A percentile compares a stretch with the other conserved stretches of the same genome.
phyloP scores from a whole-genome alignment of 2,888 invertebrate species.

The Microctonus brassicae region DNA sequence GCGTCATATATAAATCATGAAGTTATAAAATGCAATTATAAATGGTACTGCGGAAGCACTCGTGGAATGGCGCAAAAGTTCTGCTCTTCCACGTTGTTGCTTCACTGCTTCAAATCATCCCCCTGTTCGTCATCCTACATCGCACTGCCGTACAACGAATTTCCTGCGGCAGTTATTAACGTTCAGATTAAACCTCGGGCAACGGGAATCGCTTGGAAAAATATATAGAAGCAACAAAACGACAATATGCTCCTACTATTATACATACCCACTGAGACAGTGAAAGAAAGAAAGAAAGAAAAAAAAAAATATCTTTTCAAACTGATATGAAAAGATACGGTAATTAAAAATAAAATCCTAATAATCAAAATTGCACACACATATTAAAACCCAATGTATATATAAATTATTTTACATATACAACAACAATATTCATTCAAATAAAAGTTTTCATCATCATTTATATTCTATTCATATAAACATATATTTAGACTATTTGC shows the following conservation, averaged over 20 bases:
- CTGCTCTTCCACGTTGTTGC: background rate
- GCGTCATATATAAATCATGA: constrained; percentile 20
- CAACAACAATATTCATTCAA: too few relatives aligned
- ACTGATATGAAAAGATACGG: too few relatives aligned
- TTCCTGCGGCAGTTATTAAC: constrained; percentile 33
- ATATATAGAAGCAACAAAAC: background rate
- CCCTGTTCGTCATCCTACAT: background rate
- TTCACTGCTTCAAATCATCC: background rate
- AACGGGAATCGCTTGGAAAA: constrained; percentile 14
- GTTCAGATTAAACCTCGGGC: constrained; percentile 28
- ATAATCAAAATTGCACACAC: too few relatives aligned
- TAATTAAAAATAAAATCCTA: too few relatives aligned
- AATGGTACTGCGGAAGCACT: constrained; percentile 24
- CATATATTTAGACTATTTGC: background rate
- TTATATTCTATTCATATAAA: background rate
- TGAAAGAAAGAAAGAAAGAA: background rate
- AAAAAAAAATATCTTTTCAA: background rate
- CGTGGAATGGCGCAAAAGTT: constrained; percentile 19
- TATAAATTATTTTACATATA: too few relatives aligned
- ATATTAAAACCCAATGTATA: too few relatives aligned
- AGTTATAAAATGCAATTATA: constrained; percentile 31
- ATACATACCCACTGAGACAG: background rate
- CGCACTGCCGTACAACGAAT: constrained; percentile 14
- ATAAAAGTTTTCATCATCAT: too few relatives aligned
- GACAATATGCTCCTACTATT: background rate